Evolutionary conservation across 2,797 vertebrate genomes (phyloP).

Genomic region (Silurus lanzhouensis): DNA sequence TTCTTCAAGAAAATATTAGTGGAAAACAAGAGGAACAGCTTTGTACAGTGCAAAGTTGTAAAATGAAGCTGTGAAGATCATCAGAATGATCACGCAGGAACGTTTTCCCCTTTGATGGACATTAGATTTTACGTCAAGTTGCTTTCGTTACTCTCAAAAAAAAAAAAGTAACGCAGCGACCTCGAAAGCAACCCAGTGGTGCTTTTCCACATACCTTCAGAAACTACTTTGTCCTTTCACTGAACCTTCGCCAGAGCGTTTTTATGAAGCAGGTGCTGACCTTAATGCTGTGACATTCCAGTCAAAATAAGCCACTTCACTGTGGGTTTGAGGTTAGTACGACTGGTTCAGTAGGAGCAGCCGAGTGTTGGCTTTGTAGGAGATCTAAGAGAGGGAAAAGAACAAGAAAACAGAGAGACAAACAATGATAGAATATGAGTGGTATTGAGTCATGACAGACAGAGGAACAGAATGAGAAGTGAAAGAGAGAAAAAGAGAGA

Average conservation of each 20-base stretch:
- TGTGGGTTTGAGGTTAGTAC: constrained; percentile 22
- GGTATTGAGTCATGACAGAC: constrained; percentile 20
- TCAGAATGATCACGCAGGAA: not conserved
- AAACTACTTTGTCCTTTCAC: constrained; percentile 7
- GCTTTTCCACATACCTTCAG: not conserved
- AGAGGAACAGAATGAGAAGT: constrained; percentile 4
- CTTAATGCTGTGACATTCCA: constrained; percentile 3
- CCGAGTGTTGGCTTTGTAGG: constrained; percentile 21
- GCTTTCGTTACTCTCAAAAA: not conserved
- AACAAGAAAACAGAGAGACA: not conserved
- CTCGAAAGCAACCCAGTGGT: not conserved
- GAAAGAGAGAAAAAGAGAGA: constrained; percentile 23
- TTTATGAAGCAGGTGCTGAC: constrained; percentile 11
- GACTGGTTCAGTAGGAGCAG: constrained; percentile 3
- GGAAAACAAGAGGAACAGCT: not conserved
- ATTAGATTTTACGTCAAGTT: not conserved
- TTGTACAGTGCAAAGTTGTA: not conserved
- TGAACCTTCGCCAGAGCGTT: not conserved
- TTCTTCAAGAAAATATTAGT: no score
- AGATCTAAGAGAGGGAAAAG: not conserved
- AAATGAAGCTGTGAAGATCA: not conserved
- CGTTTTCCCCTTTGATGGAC: not conserved
- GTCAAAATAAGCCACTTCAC: constrained; percentile 7
- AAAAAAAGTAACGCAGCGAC: not conserved
- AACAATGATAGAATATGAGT: constrained; percentile 17